Evolutionary conservation across 2,113 vertebrate species (phyloP), one percentile per base, ranked within the genome.

Genomic region (Physeter macrocephalus): DNA sequence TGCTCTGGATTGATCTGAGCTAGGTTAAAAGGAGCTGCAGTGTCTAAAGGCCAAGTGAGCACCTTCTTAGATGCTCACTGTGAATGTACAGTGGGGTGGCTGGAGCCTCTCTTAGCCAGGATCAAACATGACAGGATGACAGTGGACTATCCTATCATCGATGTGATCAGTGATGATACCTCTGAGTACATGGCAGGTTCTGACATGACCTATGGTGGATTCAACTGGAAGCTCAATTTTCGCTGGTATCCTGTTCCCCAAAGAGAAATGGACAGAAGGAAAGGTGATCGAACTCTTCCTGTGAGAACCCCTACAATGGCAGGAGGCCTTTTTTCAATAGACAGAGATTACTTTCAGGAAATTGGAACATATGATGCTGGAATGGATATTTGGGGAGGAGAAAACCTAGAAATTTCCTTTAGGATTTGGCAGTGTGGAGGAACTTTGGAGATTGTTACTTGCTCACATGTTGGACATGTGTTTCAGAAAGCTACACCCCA

Each of bases 321-420:
- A 94, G 99, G 99, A 96, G 99, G 99, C 95, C 99, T 99, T 97
- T 99, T 99, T 98, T 99, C 99, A 97, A 99, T 99, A 99, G 99
- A 99, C 98, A 99, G 99, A 98, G 99, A 99, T 98, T 99, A 99
- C 98, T 99, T 99, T 97, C 99, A 99, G 97, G 99, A 99, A 98
- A 99, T 99, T 92, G 99, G 99, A 98, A 99, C 99, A 3, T 99
- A 99, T 67, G 99, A 99, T 98, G 99, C 99, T 97, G 99, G 99
- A 98, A 99, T 99, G 99, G 99, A 99, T 99, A 99, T 99, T 98
- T 99, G 99, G 99, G 99, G 99, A 94, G 99, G 99, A 98, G 99
- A 99, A 98, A 99, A 99, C 98, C 98, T 99, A 97, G 99, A 99
- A 98, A 99, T 99, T 98, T 99, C 99, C 94, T 99, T 99, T 98